A percentile compares a stretch with the other conserved stretches of the same genome.
phyloP scores from a whole-genome alignment of 23 tunicate genomes.

The Botrylloides violaceus region DNA sequence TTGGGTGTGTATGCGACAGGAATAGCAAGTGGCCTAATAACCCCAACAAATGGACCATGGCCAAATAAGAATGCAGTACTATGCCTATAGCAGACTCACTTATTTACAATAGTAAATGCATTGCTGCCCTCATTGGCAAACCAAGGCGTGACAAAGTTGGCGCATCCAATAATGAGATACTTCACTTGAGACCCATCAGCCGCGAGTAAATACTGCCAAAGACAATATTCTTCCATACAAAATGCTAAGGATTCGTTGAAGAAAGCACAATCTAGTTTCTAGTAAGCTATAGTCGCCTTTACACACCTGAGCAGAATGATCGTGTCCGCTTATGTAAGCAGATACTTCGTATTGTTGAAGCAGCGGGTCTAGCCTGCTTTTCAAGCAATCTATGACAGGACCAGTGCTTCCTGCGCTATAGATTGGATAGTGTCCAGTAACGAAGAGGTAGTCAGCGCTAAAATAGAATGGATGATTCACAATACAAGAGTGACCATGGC shows the following conservation, averaged over 20 bases:
- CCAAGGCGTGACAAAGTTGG: conserved; percentile 48
- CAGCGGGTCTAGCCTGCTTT: conserved; percentile 34
- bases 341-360: conserved; percentile 36
- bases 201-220: conserved; percentile 6
- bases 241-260: no score
- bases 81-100: no score
- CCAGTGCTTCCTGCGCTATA: conserved; percentile 44
- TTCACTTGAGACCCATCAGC: conserved; percentile 11
- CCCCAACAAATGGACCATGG: no score
- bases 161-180: conserved; percentile 53
- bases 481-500: no score
- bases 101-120: background rate
- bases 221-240: background rate
- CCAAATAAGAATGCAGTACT: no score
- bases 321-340: conserved; percentile 54
- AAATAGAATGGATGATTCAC: no score
- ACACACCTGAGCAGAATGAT: conserved; percentile 46
- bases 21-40: no score
- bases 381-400: conserved; percentile 24
- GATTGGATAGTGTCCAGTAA: conserved; percentile 53
- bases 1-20: no score
- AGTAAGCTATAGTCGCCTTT: no score
- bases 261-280: no score
- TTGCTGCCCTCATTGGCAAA: conserved; percentile 21
- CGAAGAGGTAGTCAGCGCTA: conserved; percentile 51